Conservation (phyloP, 2,797 vertebrate species). For the Thalassophryne amazonica region DNA sequence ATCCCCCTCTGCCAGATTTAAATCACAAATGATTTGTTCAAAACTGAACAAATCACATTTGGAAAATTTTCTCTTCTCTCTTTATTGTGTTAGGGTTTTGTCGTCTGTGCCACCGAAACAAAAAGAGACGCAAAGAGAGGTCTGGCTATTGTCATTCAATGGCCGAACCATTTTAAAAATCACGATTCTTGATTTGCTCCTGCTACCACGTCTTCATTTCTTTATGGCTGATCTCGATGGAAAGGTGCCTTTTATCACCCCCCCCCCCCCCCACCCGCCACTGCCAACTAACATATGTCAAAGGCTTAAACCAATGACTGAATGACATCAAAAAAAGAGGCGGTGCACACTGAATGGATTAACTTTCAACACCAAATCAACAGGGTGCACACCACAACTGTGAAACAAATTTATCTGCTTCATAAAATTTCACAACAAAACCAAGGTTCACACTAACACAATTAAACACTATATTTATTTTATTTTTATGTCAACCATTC, state of each 20-base stretch:
- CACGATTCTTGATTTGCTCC: constrained; percentile 73
- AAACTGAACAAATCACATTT: constrained; percentile 75
- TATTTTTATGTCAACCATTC: too few species aligned
- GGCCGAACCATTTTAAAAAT: constrained; percentile 73
- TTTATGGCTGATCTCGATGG: constrained; percentile 76
- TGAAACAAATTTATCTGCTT: constrained; percentile 18
- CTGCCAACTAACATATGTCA: constrained; percentile 42
- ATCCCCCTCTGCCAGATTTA: constrained; percentile 67
- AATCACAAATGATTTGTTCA: constrained; percentile 61
- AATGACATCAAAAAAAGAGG: constrained; percentile 16
- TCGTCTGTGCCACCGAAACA: constrained; percentile 49
- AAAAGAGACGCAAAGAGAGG: constrained; percentile 45
- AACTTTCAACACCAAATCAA: constrained; percentile 8
- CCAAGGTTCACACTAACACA: background rate
- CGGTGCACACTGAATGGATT: background rate
- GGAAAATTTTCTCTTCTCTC: constrained; percentile 51
- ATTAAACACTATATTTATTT: too few species aligned
- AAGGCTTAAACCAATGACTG: constrained; percentile 29
- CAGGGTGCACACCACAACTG: constrained; percentile 13
- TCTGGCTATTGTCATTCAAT: constrained; percentile 86
- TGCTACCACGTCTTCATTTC: constrained; percentile 74
- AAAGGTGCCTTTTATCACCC: constrained; percentile 80
- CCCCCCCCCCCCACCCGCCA: background rate
- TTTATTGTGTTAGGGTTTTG: constrained; percentile 59
- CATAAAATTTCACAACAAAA: constrained; percentile 34